phyloP scores from a whole-genome alignment of 2,113 vertebrate genomes.

The Ondatra zibethicus region DNA sequence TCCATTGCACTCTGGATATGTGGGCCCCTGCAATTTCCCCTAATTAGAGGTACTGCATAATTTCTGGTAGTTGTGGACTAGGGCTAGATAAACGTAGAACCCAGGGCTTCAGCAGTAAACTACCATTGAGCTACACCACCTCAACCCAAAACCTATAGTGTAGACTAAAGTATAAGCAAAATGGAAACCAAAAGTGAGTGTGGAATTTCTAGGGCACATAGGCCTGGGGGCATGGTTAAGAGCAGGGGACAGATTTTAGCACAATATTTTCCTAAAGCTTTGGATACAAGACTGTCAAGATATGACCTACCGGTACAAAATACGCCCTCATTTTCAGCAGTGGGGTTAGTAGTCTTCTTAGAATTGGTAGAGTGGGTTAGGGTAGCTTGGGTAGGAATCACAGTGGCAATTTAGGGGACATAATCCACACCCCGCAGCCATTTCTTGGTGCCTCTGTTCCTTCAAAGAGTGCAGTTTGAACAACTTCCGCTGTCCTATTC shows the following conservation, averaged over 20 bases:
- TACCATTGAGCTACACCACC: neutral
- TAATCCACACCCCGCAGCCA: neutral
- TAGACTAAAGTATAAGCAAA: slow-evolving; percentile 24
- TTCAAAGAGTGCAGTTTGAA: neutral
- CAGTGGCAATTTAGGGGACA: neutral
- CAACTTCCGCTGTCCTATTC: neutral
- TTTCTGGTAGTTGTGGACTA: neutral
- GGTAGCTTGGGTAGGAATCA: neutral
- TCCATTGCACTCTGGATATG: no score
- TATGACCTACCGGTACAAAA: neutral
- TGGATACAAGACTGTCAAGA: neutral
- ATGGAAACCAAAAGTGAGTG: neutral
- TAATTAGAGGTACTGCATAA: neutral
- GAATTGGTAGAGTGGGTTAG: neutral
- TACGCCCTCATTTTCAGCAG: neutral
- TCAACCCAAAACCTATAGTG: neutral
- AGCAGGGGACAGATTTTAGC: neutral
- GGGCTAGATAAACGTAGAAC: neutral
- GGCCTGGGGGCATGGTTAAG: neutral
- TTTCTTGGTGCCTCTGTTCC: neutral
- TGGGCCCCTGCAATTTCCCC: no score
- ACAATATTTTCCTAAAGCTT: neutral
- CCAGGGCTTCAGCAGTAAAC: neutral
- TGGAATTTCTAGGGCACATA: neutral
- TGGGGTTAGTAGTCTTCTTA: neutral